Evolutionary conservation across 2,797 vertebrate genomes (phyloP).

Genomic region (Remorina albescens): DNA sequence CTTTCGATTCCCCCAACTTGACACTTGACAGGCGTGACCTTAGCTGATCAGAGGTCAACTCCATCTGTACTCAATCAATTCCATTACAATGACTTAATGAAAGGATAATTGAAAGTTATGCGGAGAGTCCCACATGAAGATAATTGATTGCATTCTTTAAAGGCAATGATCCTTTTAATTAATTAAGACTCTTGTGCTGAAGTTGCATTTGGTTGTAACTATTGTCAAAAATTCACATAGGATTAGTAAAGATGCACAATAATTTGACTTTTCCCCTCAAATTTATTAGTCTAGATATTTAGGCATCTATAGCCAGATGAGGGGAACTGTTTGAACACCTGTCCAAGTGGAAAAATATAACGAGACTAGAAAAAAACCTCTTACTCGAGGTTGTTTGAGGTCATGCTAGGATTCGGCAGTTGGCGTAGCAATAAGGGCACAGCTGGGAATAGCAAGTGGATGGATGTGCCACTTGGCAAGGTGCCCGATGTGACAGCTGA

Average conservation of each 20-base stretch:
- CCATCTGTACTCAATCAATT: slow-evolving; percentile 59
- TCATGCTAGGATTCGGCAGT: slow-evolving; percentile 53
- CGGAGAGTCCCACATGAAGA: slow-evolving; percentile 2
- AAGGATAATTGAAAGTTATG: slow-evolving; percentile 46
- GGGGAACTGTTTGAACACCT: not conserved
- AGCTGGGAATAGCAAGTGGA: slow-evolving; percentile 68
- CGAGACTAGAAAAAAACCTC: not conserved
- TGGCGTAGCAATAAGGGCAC: slow-evolving; percentile 52
- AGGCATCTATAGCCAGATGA: not conserved
- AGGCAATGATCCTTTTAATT: slow-evolving; percentile 15
- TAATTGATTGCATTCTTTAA: slow-evolving; percentile 42
- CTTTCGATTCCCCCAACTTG: slow-evolving; percentile 62
- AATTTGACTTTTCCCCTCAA: slow-evolving; percentile 13
- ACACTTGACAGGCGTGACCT: slow-evolving; percentile 63
- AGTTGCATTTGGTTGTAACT: slow-evolving; percentile 15
- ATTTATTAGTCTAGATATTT: not conserved
- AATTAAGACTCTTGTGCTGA: slow-evolving; percentile 8
- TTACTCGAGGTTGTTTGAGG: slow-evolving; percentile 55
- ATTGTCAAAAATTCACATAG: not conserved
- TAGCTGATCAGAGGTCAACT: slow-evolving; percentile 60
- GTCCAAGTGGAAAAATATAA: not conserved
- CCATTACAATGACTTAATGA: slow-evolving; percentile 43
- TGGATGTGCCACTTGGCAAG: slow-evolving; percentile 59
- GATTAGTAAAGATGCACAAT: slow-evolving; percentile 2
- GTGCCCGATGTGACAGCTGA: slow-evolving; percentile 67